phyloP scores from a whole-genome alignment of 2,888 invertebrate genomes.

The Lingula anatina region DNA sequence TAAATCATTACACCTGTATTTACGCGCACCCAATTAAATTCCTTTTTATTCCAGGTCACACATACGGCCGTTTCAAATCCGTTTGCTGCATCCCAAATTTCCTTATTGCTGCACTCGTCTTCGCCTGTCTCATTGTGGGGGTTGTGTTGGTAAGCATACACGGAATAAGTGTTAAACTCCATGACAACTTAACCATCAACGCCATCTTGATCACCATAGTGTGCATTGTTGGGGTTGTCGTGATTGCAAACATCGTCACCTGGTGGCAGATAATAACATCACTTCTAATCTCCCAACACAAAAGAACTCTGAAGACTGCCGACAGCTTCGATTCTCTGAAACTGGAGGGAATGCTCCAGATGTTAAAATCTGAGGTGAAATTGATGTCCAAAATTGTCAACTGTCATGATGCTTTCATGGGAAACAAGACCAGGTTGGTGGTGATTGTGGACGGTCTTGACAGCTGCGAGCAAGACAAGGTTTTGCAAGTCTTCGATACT shows the following conservation, averaged over 20 bases:
- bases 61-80: constrained; percentile 64
- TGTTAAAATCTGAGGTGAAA: constrained; percentile 67
- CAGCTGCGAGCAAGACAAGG: constrained; percentile 95
- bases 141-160: constrained; percentile 34
- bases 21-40: too few relatives aligned
- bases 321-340: constrained; percentile 62
- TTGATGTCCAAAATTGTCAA: constrained; percentile 78
- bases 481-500: constrained; percentile 82
- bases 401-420: constrained; percentile 88
- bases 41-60: too few relatives aligned
- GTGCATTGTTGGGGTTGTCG: constrained; percentile 65
- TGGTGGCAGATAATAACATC: constrained; percentile 57
- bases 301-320: constrained; percentile 55
- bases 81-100: constrained; percentile 90
- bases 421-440: constrained; percentile 89
- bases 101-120: constrained; percentile 76
- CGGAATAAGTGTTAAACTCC: constrained; percentile 14
- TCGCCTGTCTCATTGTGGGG: constrained; percentile 51
- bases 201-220: constrained; percentile 63
- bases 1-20: too few relatives aligned
- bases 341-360: constrained; percentile 77
- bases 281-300: constrained; percentile 72
- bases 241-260: constrained; percentile 59
- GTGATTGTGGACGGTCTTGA: constrained; percentile 96
- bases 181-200: constrained; percentile 48